phyloP scores from a whole-genome alignment of 2,797 vertebrate genomes.

The Oreonectes daqikongensis region DNA sequence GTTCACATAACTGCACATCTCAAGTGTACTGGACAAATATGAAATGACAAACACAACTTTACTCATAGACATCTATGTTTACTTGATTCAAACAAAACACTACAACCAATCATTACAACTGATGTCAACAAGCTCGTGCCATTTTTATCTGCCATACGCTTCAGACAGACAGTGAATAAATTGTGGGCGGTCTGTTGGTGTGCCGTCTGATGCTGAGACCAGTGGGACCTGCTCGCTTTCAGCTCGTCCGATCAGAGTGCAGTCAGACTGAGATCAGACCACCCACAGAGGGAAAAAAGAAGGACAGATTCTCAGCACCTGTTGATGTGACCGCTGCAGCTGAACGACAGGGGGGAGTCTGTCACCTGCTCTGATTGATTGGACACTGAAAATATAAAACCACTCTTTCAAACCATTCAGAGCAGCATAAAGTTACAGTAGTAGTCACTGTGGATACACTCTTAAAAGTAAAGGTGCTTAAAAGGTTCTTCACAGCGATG shows the following conservation, averaged over 20 bases:
- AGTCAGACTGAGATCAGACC: conserved; percentile 22
- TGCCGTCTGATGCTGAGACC: not conserved
- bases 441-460: conserved; percentile 40
- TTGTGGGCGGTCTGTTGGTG: conserved; percentile 21
- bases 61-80: too few species aligned
- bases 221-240: conserved; percentile 17
- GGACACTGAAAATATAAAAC: conserved; percentile 29
- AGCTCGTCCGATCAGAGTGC: conserved; percentile 22
- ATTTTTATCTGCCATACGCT: not conserved
- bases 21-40: too few species aligned
- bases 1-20: too few species aligned
- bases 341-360: not conserved
- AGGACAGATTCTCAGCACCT: conserved; percentile 31
- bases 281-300: not conserved
- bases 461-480: too few species aligned
- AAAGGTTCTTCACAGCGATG: too few species aligned
- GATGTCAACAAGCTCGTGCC: not conserved
- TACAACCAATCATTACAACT: not conserved
- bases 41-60: too few species aligned
- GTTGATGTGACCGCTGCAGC: conserved; percentile 19
- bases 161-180: conserved; percentile 10
- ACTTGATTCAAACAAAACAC: too few species aligned
- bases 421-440: not conserved
- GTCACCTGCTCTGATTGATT: conserved; percentile 11
- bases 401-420: conserved; percentile 32